Conservation (phyloP, 2,888 invertebrate species). For the Arrhopalites spinosus region DNA sequence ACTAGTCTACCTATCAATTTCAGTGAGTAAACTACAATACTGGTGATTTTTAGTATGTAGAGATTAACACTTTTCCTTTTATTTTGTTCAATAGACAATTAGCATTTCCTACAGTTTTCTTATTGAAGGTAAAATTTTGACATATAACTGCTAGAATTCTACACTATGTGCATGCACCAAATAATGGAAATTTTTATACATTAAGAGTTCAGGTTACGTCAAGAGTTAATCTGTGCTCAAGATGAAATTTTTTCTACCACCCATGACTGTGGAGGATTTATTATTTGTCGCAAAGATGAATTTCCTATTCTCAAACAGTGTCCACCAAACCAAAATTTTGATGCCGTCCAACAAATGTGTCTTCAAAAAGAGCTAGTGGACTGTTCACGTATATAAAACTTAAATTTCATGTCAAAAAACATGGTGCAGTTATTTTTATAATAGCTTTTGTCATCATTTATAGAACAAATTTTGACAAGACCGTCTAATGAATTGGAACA, state of each 20-base stretch:
- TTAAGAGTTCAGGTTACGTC: no score
- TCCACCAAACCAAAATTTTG: neutral
- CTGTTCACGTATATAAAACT: constrained; percentile 20
- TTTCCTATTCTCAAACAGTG: neutral
- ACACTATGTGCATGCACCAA: no score
- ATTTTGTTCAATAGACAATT: no score
- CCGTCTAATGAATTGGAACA: neutral
- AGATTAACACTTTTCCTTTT: no score
- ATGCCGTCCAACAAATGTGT: constrained; percentile 5
- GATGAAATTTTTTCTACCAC: neutral
- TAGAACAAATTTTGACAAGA: neutral
- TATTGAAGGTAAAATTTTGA: no score
- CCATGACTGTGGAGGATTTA: neutral
- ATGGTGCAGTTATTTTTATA: no score
- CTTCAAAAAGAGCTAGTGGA: neutral
- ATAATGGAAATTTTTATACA: no score
- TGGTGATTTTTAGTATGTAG: no score
- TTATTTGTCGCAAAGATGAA: neutral
- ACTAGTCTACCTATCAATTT: neutral
- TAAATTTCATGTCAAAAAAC: no score
- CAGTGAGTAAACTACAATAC: no score
- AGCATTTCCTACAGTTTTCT: no score
- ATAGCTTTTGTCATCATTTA: neutral
- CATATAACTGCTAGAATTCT: no score
- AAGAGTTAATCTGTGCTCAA: neutral